These are phyloP conservation scores for Xylota segnis DNA, from an alignment of 2,888 invertebrate species.

Conservation along the genomic window DNA sequence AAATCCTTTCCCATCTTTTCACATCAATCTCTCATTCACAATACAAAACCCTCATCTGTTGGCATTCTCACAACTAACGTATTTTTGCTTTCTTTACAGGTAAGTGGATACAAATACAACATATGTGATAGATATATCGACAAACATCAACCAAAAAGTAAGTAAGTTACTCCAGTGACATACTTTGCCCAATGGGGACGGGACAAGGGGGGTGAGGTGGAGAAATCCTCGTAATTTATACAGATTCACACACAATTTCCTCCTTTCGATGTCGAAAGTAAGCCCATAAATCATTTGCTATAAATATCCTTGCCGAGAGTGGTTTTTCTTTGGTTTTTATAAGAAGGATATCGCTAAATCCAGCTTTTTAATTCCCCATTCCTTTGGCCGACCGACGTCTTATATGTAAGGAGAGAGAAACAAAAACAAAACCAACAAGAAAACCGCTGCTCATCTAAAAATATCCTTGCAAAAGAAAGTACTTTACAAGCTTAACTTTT, in stretches of 20 bases:
- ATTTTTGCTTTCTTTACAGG: slow-evolving; percentile 45
- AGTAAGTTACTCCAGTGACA: slow-evolving; percentile 51
- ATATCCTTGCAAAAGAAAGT: slow-evolving; percentile 39
- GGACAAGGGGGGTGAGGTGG: not conserved
- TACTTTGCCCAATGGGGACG: slow-evolving; percentile 12
- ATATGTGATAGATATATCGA: slow-evolving; percentile 23
- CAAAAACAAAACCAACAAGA: not conserved
- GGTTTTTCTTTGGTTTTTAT: not conserved
- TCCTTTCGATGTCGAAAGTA: slow-evolving; percentile 38
- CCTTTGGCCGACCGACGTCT: not conserved
- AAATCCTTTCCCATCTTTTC: not conserved
- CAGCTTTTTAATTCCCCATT: slow-evolving; percentile 60
- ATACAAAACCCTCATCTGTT: slow-evolving; percentile 29
- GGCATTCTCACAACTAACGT: slow-evolving; percentile 52
- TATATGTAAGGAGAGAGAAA: no score
- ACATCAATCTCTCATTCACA: slow-evolving; percentile 22
- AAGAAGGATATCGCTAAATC: slow-evolving; percentile 36
- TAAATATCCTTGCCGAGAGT: slow-evolving; percentile 43
- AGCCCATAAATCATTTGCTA: slow-evolving; percentile 69
- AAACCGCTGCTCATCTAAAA: slow-evolving; percentile 21
- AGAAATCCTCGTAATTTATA: slow-evolving; percentile 49
- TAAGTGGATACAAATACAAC: slow-evolving; percentile 50
- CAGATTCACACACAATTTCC: slow-evolving; percentile 58
- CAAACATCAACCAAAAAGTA: slow-evolving; percentile 32
- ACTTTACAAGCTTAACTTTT: not conserved